Evolutionary conservation across 2,113 vertebrate species (phyloP).

Genomic region (Lipophrys pholis): DNA sequence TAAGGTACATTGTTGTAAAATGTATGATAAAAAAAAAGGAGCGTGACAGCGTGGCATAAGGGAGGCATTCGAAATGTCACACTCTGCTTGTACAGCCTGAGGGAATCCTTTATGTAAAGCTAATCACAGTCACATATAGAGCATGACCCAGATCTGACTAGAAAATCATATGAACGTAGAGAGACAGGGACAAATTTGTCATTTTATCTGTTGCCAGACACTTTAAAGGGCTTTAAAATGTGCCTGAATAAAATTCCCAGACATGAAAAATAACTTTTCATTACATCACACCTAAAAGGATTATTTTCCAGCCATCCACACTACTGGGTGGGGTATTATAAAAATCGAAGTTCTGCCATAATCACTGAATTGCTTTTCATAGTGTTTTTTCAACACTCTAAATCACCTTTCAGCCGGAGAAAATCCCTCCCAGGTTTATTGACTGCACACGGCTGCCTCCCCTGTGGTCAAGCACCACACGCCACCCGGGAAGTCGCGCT

Average conservation of each 20-base stretch:
- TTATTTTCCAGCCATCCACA: no score
- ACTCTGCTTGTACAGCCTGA: constrained; percentile 68
- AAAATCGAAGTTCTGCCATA: not conserved
- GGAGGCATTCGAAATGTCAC: constrained; percentile 64
- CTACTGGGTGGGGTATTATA: not conserved
- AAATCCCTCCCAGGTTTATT: constrained; percentile 50
- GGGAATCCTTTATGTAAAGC: constrained; percentile 47
- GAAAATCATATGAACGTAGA: constrained; percentile 22
- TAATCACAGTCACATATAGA: constrained; percentile 27
- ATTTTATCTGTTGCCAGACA: constrained; percentile 3
- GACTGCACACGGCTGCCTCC: constrained; percentile 39
- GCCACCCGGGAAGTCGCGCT: constrained; percentile 51
- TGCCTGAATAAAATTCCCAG: no score
- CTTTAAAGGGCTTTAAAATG: no score
- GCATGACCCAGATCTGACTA: constrained; percentile 21
- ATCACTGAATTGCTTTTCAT: not conserved
- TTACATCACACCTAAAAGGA: no score
- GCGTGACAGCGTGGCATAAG: constrained; percentile 41
- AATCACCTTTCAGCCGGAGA: constrained; percentile 22
- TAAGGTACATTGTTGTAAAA: constrained; percentile 18
- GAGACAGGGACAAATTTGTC: not conserved
- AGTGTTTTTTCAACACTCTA: constrained; percentile 1
- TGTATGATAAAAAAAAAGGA: constrained; percentile 51
- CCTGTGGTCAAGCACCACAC: constrained; percentile 55
- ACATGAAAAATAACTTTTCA: no score